Evolutionary conservation across 2,797 vertebrate species (phyloP), one percentile per base, ranked within the genome.

Genomic region (Acestrorhynchus altus): DNA sequence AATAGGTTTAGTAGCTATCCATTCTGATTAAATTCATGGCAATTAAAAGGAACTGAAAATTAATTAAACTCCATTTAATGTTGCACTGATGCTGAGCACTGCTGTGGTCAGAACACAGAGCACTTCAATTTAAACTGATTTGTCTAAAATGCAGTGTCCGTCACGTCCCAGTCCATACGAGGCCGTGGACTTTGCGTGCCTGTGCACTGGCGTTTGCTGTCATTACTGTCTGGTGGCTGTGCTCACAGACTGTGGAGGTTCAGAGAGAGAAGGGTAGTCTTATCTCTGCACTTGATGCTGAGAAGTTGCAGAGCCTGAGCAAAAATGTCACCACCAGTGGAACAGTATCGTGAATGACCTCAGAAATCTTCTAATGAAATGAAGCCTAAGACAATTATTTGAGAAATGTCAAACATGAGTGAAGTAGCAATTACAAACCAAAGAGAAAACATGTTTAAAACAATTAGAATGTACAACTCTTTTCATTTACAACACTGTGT

Each of bases 281-380:
- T 85, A 83, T 83, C 77, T 61, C 74, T 61, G n/a, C 76, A 80
- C 81, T 81, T 73, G 79, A 83, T 79, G 80, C 77, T 81, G 84
- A 85, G 74, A 78, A 59, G 79, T 76, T 83, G 68, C 81, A 83
- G 84, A 77, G 72, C 71, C 81, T 74, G 60, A 76, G 72, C 80
- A 78, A 83, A 81, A 85, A 81, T 77, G 74, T 49, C 65, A 79
- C 71, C 61, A 63, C 67, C 46, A 72, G 73, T 70, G 61, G 65
- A 46, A 46, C 66, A 16, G 0, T 77, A 84, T 81, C 83, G 77
- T 35, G 63, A 70, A 81, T 77, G 71, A 83, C 77, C 81, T 83
- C 77, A 85, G 72, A 59, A 78, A 77, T 78, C 66, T 9, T 65
- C 73, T 59, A 69, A 73, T n/a, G n/a, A n/a, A n/a, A n/a, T n/a